These are phyloP conservation scores for Rhincodon typus DNA, from an alignment of 2,797 vertebrate genomes.

Conservation along the genomic window DNA sequence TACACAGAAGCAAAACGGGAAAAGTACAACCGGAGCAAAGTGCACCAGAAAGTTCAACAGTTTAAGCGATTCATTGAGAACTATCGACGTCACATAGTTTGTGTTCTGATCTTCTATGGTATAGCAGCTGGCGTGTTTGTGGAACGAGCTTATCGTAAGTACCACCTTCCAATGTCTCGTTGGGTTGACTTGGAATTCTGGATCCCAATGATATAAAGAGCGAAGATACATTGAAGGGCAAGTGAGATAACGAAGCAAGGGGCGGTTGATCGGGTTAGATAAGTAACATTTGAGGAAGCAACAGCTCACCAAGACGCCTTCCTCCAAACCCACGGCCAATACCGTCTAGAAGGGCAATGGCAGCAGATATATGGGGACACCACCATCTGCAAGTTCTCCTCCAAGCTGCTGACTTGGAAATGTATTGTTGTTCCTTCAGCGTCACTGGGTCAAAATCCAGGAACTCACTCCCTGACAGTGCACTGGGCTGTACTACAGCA, in stretches of 20 bases:
- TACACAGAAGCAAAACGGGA: constrained; percentile 74
- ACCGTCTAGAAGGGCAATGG: too few species aligned
- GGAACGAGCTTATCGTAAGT: constrained; percentile 87
- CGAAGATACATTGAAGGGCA: not conserved
- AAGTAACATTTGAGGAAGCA: not conserved
- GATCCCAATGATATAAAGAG: too few species aligned
- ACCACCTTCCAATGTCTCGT: not conserved
- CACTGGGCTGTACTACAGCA: too few species aligned
- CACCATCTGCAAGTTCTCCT: too few species aligned
- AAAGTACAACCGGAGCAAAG: constrained; percentile 60
- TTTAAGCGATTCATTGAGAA: constrained; percentile 92
- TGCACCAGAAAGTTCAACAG: constrained; percentile 79
- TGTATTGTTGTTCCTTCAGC: too few species aligned
- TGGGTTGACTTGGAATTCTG: not conserved
- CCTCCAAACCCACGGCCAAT: too few species aligned
- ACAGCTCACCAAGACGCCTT: too few species aligned
- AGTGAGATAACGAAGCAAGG: not conserved
- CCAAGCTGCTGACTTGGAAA: too few species aligned
- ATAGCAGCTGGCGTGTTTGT: constrained; percentile 67
- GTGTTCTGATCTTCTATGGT: constrained; percentile 66
- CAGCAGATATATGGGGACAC: too few species aligned
- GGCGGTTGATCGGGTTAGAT: not conserved
- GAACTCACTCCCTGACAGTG: too few species aligned
- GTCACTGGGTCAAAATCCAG: too few species aligned
- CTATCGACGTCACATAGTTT: constrained; percentile 81